Base-by-base conservation (phyloP, 2,888 invertebrate species). In the Cactoblastis cactorum region DNA sequence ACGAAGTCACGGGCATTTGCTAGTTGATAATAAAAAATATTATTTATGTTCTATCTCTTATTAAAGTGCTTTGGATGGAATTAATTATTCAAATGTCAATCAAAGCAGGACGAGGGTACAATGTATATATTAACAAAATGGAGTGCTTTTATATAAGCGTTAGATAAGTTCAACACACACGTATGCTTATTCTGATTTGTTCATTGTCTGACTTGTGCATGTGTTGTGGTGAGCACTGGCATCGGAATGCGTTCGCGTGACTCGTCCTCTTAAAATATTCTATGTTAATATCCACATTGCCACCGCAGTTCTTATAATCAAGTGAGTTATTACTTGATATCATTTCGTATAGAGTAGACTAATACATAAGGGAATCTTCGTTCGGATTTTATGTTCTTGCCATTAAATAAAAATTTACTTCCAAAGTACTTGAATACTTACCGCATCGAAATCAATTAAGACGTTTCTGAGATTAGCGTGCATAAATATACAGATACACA, bases 251-350 rank as follows among this genome's bases (percentile, higher is more conserved):
- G 45, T 34, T 45, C 5, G 39, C 39, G 35, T 52, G 52, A 52
- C 28, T 48, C 48, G 47, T 48, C 43, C 28, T 43, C 34, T 48
- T 35, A 37, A 19, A 41, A 33, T 43, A 39, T 48, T 52, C 47
- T 47, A 48, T 41, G 48, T 52, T 34, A 46, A 46, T 46, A 46
- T 22, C 45, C 45, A 46, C 34, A 37, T 38, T 43, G 43, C 43
- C 43, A 28, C 28, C 14, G 41, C 41, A 24, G 41, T 15, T 43
- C 41, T 15, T 43, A 32, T 43, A 43, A 43, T 28, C 41, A 41
- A 41, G 12, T 28, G 43, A 43, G 43, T 43, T 43, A 43, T 32
- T 43, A 28, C 15, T 43, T 43, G 15, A 43, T 17, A 32, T 28
- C 28, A 9, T 28, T 28, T 9, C 8, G 28, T 28, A 28, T 22